Conservation (phyloP, 2,113 vertebrate species). For the Peromyscus leucopus region DNA sequence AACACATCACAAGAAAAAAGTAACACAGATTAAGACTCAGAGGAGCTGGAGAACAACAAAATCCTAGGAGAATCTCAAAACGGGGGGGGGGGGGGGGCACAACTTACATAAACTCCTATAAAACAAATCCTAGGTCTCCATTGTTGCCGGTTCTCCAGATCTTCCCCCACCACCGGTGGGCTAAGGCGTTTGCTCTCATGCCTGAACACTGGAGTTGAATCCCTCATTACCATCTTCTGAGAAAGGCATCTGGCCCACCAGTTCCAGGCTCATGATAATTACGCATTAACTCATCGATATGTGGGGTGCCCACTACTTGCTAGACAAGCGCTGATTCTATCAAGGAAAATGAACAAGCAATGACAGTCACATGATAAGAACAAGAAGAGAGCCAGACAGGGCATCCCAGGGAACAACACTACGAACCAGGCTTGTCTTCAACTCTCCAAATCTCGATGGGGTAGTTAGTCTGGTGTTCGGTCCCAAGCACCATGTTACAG, state of each 20-base stretch:
- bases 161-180: background rate
- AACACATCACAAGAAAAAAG: background rate
- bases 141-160: background rate
- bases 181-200: no score
- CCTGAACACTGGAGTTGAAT: no score
- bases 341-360: background rate
- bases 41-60: background rate
- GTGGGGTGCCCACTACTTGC: background rate
- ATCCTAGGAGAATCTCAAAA: background rate
- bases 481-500: no score
- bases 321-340: background rate
- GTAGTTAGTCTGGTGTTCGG: no score
- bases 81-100: no score
- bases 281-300: background rate
- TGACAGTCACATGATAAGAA: no score
- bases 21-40: background rate
- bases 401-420: background rate
- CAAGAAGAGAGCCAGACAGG: background rate
- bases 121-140: background rate
- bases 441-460: background rate
- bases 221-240: background rate
- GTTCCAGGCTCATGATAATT: background rate
- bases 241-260: background rate
- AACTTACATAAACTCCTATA: no score
- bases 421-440: background rate